A percentile compares a stretch with the other conserved stretches of the same genome.
Conservation (phyloP, 2,113 vertebrate genomes). For the Phyllopteryx taeniolatus region DNA sequence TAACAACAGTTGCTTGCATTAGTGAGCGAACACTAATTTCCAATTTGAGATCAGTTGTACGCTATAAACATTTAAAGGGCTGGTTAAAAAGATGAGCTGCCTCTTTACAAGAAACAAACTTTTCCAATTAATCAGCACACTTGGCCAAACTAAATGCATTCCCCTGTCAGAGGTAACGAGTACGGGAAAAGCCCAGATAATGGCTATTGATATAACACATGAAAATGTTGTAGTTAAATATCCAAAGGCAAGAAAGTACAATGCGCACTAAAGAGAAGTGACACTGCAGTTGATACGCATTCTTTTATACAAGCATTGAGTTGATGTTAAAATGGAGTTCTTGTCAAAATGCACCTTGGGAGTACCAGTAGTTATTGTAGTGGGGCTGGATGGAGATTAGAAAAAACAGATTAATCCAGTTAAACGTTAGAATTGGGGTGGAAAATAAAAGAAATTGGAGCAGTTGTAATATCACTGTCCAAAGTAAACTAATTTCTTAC, state of each 20-base stretch:
- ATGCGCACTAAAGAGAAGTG: constrained; percentile 51
- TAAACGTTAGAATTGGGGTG: not conserved
- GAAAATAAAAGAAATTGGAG: no score
- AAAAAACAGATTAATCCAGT: not conserved
- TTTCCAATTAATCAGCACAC: constrained; percentile 75
- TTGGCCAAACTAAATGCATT: constrained; percentile 44
- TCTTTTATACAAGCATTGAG: constrained; percentile 56
- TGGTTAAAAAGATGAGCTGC: constrained; percentile 78
- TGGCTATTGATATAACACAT: constrained; percentile 72
- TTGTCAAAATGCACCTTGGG: constrained; percentile 45
- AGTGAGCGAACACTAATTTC: constrained; percentile 85
- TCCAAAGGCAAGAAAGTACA: constrained; percentile 23
- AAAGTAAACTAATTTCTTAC: no score
- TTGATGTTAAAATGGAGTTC: constrained; percentile 47
- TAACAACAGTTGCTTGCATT: constrained; percentile 88
- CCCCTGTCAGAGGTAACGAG: constrained; percentile 56
- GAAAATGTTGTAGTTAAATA: constrained; percentile 65
- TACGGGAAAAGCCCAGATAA: constrained; percentile 59
- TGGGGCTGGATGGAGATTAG: constrained; percentile 20
- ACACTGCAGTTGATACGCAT: constrained; percentile 49
- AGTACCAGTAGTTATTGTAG: constrained; percentile 25
- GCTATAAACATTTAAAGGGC: constrained; percentile 91
- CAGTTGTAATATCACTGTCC: no score
- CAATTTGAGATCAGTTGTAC: constrained; percentile 91
- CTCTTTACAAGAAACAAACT: constrained; percentile 77